These are phyloP conservation scores for Gymnogyps californianus DNA, from an alignment of 2,113 vertebrate genomes.

Conservation along the genomic window DNA sequence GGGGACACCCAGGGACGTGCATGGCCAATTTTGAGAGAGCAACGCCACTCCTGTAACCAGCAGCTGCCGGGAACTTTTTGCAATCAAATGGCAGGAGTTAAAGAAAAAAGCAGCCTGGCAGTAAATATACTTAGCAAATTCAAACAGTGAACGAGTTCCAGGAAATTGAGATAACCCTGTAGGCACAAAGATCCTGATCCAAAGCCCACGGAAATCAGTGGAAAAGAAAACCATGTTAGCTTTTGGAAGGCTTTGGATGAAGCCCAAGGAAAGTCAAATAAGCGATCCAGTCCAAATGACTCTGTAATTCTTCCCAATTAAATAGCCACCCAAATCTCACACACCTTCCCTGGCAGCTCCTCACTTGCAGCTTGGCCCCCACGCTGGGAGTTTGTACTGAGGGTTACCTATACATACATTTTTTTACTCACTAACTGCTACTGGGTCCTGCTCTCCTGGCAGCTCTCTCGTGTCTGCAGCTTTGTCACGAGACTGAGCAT, in stretches of 20 bases:
- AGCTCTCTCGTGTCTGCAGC: not conserved
- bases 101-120: slow-evolving; percentile 4
- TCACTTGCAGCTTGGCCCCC: not conserved
- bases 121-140: slow-evolving; percentile 43
- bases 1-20: not conserved
- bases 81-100: not conserved
- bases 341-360: not conserved
- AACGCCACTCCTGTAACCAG: not conserved
- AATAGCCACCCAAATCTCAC: not conserved
- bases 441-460: not conserved
- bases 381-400: not conserved
- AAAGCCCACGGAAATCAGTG: not conserved
- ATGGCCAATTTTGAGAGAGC: not conserved
- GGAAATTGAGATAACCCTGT: slow-evolving; percentile 46
- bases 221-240: slow-evolving; percentile 9
- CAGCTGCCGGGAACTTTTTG: not conserved
- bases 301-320: not conserved
- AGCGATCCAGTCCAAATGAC: not conserved
- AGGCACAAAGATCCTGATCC: slow-evolving; percentile 29
- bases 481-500: not conserved
- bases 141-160: slow-evolving; percentile 45
- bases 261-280: slow-evolving; percentile 2
- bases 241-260: not conserved
- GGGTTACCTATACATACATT: not conserved
- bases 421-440: not conserved